A percentile compares a stretch with the other conserved stretches of the same genome.
phyloP scores from a whole-genome alignment of 2,113 vertebrate species.

The Lichenostomus cassidix region DNA sequence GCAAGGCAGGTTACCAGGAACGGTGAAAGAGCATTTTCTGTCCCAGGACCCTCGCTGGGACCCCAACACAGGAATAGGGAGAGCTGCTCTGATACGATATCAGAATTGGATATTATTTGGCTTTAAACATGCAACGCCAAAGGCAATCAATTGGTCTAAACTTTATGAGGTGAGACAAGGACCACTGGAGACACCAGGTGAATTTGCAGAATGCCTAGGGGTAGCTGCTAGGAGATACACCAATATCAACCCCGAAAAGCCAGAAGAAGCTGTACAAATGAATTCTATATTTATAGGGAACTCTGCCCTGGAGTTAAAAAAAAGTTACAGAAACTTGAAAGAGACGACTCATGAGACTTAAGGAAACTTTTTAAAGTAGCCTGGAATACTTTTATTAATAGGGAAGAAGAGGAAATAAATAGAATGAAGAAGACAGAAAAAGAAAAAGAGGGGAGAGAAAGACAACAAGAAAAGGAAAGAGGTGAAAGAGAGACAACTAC shows the following conservation, averaged over 20 bases:
- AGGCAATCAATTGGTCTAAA: not conserved
- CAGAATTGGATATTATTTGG: not conserved
- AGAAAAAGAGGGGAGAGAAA: not conserved
- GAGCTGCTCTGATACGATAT: not conserved
- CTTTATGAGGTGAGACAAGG: not conserved
- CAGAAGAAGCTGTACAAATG: not conserved
- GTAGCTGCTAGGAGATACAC: not conserved
- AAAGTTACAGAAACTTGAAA: not conserved
- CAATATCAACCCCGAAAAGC: not conserved
- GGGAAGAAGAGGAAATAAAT: not conserved
- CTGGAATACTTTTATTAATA: not conserved
- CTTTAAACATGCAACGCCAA: not conserved
- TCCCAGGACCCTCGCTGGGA: not conserved
- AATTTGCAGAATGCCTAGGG: not conserved
- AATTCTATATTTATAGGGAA: not conserved
- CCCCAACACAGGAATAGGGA: not conserved
- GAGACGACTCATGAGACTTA: not conserved
- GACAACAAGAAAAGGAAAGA: not conserved
- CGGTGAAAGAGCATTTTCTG: not conserved
- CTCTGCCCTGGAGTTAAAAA: not conserved
- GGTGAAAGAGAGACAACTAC: too few relatives aligned
- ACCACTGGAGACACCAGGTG: not conserved
- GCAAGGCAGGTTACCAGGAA: not conserved
- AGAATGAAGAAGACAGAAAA: not conserved
- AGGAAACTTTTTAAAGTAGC: not conserved